A percentile compares a stretch with the other conserved stretches of the same genome.
These are phyloP conservation scores for Lineus longissimus DNA, from an alignment of 1,140 invertebrate genomes.

Conservation along the genomic window DNA sequence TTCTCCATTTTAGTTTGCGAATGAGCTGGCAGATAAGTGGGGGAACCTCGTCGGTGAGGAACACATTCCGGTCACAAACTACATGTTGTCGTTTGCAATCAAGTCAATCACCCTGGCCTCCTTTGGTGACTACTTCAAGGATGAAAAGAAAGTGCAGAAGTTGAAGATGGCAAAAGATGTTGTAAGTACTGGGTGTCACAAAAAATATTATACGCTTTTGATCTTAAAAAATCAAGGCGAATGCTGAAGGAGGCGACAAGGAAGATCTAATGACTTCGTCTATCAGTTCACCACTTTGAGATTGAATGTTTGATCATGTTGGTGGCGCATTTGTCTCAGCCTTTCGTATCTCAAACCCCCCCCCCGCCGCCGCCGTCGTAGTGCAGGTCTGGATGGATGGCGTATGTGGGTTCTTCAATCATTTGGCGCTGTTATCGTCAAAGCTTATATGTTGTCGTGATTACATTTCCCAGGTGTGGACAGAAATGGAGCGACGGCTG, in stretches of 20 bases:
- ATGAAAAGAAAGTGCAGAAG: constrained; percentile 33
- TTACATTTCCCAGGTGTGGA: constrained; percentile 22
- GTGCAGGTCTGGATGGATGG: too few species aligned
- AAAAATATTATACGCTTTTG: neutral
- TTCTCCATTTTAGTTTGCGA: constrained; percentile 26
- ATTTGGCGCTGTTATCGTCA: too few species aligned
- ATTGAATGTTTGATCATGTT: too few species aligned
- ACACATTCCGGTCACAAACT: constrained; percentile 34
- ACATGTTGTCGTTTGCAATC: constrained; percentile 37
- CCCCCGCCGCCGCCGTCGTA: too few species aligned
- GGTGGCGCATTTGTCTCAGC: too few species aligned
- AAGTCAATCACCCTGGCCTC: constrained; percentile 24
- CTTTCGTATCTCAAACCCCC: too few species aligned
- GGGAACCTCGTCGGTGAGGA: constrained; percentile 24
- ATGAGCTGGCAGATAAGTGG: constrained; percentile 30
- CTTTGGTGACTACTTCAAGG: constrained; percentile 30
- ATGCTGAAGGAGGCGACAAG: too few species aligned
- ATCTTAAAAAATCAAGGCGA: too few species aligned
- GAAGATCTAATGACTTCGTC: too few species aligned
- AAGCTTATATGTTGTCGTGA: too few species aligned
- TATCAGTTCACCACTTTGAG: too few species aligned
- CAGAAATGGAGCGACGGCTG: constrained; percentile 26
- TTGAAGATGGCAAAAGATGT: constrained; percentile 32
- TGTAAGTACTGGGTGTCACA: constrained; percentile 22
- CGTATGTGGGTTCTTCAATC: too few species aligned